A percentile compares a stretch with the other conserved stretches of the same genome.
phyloP scores from a whole-genome alignment of 2,113 vertebrate genomes.

The Steatornis caripensis region DNA sequence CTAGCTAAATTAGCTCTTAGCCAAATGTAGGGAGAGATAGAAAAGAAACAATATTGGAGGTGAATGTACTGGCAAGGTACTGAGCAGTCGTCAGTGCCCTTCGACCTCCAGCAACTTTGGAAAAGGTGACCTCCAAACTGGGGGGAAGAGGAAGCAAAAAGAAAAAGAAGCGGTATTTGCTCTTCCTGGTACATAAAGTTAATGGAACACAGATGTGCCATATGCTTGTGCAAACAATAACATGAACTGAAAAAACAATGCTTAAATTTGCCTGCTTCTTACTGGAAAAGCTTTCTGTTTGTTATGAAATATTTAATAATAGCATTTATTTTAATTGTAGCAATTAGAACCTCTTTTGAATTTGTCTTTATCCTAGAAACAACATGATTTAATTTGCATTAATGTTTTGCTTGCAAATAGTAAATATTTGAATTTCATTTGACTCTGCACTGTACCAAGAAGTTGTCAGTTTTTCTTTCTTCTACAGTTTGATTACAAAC shows the following conservation, averaged over 20 bases:
- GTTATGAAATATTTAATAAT: background rate
- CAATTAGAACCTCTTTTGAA: background rate
- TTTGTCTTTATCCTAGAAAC: background rate
- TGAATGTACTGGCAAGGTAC: background rate
- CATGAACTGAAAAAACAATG: background rate
- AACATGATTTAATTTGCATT: background rate
- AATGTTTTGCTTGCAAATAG: background rate
- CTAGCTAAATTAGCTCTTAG: background rate
- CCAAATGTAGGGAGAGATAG: background rate
- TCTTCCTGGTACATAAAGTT: background rate
- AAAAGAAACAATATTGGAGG: background rate
- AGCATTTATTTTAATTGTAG: background rate
- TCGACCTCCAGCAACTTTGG: background rate
- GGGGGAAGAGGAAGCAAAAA: background rate
- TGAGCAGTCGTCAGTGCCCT: background rate
- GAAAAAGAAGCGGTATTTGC: background rate
- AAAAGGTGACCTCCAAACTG: background rate
- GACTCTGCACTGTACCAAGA: background rate
- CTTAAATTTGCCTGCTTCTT: background rate
- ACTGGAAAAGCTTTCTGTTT: background rate
- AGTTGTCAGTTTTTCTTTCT: background rate
- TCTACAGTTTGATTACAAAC: background rate
- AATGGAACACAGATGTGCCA: background rate
- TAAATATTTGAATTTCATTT: slow-evolving; percentile 36
- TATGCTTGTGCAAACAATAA: background rate